Evolutionary conservation across 1,140 invertebrate species (phyloP).

Genomic region (Vanessa tameamea): DNA sequence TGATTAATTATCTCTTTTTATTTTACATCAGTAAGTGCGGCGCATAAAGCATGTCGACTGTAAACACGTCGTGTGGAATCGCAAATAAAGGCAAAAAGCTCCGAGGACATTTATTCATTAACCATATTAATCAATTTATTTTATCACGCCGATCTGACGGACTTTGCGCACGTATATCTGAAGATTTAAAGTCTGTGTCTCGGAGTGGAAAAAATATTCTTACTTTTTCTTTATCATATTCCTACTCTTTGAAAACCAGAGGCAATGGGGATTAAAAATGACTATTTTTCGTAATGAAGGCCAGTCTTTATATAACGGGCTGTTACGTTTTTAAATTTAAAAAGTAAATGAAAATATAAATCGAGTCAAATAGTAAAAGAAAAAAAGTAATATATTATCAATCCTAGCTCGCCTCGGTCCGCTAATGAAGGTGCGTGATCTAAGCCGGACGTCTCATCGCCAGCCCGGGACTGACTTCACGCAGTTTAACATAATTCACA

Average conservation of each 20-base stretch:
- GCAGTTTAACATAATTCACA: slow-evolving; percentile 25
- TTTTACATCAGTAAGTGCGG: background rate
- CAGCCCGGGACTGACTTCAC: background rate
- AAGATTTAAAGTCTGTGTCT: background rate
- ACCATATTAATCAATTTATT: slow-evolving; percentile 11
- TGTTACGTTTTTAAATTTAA: too few species aligned
- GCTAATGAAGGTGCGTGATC: slow-evolving; percentile 15
- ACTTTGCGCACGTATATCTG: background rate
- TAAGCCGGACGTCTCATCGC: slow-evolving; percentile 10
- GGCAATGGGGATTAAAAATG: too few species aligned
- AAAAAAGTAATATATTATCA: background rate
- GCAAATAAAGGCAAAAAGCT: background rate
- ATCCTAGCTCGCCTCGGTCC: background rate
- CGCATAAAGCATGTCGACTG: slow-evolving; percentile 3
- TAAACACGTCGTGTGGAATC: slow-evolving; percentile 2
- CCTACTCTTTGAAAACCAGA: background rate
- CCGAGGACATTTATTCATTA: slow-evolving; percentile 9
- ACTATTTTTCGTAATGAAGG: too few species aligned
- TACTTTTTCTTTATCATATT: background rate
- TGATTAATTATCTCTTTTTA: slow-evolving; percentile 13
- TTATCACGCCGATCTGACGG: background rate
- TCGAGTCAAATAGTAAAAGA: too few species aligned
- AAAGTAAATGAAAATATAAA: too few species aligned
- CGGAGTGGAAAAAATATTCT: background rate
- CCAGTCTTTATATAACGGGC: too few species aligned